Evolutionary conservation across 2,888 invertebrate species (phyloP), one percentile per base, ranked within the genome.

Genomic region (Bedellia somnulentella): DNA sequence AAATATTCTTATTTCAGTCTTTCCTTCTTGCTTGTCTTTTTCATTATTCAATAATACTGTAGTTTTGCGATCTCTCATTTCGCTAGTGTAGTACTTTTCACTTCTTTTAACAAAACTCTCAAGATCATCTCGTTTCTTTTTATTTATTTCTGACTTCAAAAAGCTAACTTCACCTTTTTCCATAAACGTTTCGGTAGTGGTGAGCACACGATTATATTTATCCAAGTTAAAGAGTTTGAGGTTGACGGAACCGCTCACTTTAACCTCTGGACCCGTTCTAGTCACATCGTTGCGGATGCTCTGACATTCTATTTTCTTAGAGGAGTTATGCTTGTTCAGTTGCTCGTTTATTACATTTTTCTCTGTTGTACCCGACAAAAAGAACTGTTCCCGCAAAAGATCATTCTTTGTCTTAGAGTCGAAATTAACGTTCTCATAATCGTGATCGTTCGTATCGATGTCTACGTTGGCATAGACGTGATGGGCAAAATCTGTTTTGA

Each of bases 61-160:
- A 0, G 63, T 70, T 2, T 56, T 48, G 6, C 56, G 48, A 24
- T 70, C 70, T 2, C 53, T 46, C 0, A 45, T 43, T 33, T 67
- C 70, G 5, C 48, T 61, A 0, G 66, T 67, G 33, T 67, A 77
- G 33, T 68, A 77, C 15, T 57, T 60, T 32, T 77, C 77, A 45
- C 75, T 75, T n/a, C 61, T 56, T 42, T 75, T 75, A 2, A 76
- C 46, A 35, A 76, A 76, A 2, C 50, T 61, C 32, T 75, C 76
- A 2, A 76, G 60, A 22, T 66, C 59, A 18, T 73, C 70, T 1
- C 40, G 42, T 21, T 49, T 54, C 0, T 53, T 35, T 41, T 57
- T 61, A 2, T 57, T 51, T 1, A 71, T 39, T 32, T 63, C 53
- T 32, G 49, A 56, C 40, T 67, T 73, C 2, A 63, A 68, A 40